A percentile compares a stretch with the other conserved stretches of the same genome.
phyloP scores from a whole-genome alignment of 1,140 invertebrate species.

The Apis florea region DNA sequence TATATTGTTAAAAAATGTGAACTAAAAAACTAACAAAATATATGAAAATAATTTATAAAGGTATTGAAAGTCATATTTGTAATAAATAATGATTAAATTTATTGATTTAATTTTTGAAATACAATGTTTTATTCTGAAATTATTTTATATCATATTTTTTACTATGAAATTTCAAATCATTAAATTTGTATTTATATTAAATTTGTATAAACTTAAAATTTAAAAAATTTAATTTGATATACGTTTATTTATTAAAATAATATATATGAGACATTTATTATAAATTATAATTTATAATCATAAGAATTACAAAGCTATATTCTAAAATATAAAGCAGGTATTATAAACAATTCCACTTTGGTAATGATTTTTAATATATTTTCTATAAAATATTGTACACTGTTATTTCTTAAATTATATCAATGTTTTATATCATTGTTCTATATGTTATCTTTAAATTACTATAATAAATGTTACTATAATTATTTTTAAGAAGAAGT shows the following conservation, averaged over 20 bases:
- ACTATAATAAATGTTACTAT: slow-evolving; percentile 61
- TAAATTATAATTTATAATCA: neutral
- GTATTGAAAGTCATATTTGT: slow-evolving; percentile 29
- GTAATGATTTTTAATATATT: slow-evolving; percentile 74
- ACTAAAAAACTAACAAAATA: neutral
- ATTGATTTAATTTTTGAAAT: slow-evolving; percentile 40
- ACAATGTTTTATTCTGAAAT: slow-evolving; percentile 37
- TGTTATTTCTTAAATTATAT: slow-evolving; percentile 74
- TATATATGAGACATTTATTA: neutral
- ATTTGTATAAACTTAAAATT: neutral
- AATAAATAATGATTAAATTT: slow-evolving; percentile 53
- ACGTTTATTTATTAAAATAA: neutral
- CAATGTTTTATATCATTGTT: slow-evolving; percentile 70
- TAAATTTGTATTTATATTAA: neutral
- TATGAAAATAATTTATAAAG: neutral
- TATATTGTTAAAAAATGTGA: neutral
- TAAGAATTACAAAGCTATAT: slow-evolving; percentile 11
- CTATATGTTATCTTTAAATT: slow-evolving; percentile 74
- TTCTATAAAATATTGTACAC: slow-evolving; percentile 78
- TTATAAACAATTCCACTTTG: slow-evolving; percentile 57
- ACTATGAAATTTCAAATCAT: slow-evolving; percentile 5
- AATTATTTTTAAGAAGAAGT: slow-evolving; percentile 54
- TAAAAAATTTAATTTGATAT: neutral
- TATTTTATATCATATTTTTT: neutral
- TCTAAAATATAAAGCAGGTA: slow-evolving; percentile 41